Percentiles rank a stretch among this genome's conserved stretches.
Conservation (phyloP, 2,113 vertebrate species). For the Chascanopsetta lugubris region DNA sequence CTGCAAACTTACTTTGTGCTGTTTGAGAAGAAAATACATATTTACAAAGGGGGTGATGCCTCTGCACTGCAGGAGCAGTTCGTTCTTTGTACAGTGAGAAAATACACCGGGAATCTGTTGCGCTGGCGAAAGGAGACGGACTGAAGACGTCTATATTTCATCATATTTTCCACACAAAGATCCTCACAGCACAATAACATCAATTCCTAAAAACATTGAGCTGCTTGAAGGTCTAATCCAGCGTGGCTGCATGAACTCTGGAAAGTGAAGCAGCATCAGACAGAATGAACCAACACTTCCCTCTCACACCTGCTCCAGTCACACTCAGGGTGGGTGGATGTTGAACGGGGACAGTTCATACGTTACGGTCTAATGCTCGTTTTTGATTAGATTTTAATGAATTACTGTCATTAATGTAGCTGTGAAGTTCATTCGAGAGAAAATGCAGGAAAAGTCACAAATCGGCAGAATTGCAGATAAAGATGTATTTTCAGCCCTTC, state of each 20-base stretch:
- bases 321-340: not conserved
- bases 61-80: not conserved
- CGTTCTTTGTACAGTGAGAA: not conserved
- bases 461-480: not conserved
- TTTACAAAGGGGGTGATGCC: not conserved
- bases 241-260: not conserved
- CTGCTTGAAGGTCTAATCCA: not conserved
- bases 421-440: too few species aligned
- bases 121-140: too few species aligned
- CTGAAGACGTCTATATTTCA: not conserved
- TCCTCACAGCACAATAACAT: not conserved
- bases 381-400: not conserved
- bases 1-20: not conserved
- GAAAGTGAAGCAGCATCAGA: not conserved
- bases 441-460: too few species aligned
- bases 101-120: too few species aligned
- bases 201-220: not conserved
- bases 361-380: not conserved
- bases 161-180: not conserved
- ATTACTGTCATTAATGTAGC: not conserved
- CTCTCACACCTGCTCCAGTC: not conserved
- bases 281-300: not conserved
- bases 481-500: not conserved
- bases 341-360: not conserved
- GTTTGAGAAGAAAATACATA: not conserved